phyloP scores from a whole-genome alignment of 1,140 invertebrate species.

The Spodoptera litura region DNA sequence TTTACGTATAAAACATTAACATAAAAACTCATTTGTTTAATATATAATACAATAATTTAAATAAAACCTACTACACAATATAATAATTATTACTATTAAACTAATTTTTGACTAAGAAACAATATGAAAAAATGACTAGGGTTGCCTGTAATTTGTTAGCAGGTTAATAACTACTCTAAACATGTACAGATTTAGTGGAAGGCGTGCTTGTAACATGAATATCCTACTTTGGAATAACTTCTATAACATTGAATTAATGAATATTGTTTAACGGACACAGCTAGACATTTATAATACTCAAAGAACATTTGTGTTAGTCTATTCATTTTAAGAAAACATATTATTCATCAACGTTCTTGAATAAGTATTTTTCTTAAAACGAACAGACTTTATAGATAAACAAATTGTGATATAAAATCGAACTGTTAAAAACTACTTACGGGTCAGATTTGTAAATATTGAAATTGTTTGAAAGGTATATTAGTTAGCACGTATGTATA shows the following conservation, averaged over 20 bases:
- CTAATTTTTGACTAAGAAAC: constrained; percentile 21
- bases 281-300: too few species aligned
- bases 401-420: not conserved
- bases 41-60: constrained; percentile 4
- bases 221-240: not conserved
- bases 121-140: constrained; percentile 17
- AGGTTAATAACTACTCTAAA: constrained; percentile 20
- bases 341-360: too few species aligned
- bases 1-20: constrained; percentile 5
- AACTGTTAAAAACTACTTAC: not conserved
- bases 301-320: too few species aligned
- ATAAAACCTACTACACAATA: not conserved
- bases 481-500: not conserved
- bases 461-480: not conserved
- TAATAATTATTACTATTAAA: constrained; percentile 10
- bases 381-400: not conserved
- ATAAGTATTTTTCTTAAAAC: too few species aligned
- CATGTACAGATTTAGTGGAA: constrained; percentile 1
- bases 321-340: too few species aligned
- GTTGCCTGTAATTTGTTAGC: constrained; percentile 9
- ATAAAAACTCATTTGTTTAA: not conserved
- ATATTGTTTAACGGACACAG: not conserved
- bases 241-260: not conserved
- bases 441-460: not conserved
- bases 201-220: not conserved